phyloP scores from a whole-genome alignment of 2,113 vertebrate genomes.

The Trogon melanurus region DNA sequence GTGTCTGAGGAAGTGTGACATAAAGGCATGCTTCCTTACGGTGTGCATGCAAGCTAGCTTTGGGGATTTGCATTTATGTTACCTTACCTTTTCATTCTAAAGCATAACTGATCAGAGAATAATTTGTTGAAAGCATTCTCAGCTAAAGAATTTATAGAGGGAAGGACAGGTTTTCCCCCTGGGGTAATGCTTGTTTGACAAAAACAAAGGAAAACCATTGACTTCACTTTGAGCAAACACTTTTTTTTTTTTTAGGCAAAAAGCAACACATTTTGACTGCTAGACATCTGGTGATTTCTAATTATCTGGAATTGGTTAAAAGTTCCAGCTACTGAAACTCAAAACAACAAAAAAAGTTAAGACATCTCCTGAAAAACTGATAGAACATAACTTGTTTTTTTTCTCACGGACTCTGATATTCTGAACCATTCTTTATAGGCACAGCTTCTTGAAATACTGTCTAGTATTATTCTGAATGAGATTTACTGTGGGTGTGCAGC shows the following conservation, averaged over 20 bases:
- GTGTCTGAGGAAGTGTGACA: background rate
- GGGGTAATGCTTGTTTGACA: background rate
- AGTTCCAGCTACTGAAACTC: background rate
- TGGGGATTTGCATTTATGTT: background rate
- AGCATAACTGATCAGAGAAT: background rate
- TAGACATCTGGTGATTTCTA: background rate
- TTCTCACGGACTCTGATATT: background rate
- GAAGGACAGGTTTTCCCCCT: background rate
- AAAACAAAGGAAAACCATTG: background rate
- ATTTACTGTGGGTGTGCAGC: background rate
- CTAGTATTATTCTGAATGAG: background rate
- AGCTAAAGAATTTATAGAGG: background rate
- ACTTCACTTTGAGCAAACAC: background rate
- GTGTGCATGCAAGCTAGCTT: background rate
- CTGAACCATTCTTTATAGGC: background rate
- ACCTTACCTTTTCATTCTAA: background rate
- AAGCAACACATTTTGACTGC: background rate
- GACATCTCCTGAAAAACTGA: background rate
- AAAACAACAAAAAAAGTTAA: background rate
- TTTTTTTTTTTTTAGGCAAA: background rate
- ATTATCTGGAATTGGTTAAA: background rate
- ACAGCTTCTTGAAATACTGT: background rate
- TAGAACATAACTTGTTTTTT: background rate
- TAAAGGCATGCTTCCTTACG: background rate
- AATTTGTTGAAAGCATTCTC: background rate